Evolutionary conservation across 2,113 vertebrate genomes (phyloP), one percentile per base, ranked within the genome.

Genomic region (Mormyrus iriodes): DNA sequence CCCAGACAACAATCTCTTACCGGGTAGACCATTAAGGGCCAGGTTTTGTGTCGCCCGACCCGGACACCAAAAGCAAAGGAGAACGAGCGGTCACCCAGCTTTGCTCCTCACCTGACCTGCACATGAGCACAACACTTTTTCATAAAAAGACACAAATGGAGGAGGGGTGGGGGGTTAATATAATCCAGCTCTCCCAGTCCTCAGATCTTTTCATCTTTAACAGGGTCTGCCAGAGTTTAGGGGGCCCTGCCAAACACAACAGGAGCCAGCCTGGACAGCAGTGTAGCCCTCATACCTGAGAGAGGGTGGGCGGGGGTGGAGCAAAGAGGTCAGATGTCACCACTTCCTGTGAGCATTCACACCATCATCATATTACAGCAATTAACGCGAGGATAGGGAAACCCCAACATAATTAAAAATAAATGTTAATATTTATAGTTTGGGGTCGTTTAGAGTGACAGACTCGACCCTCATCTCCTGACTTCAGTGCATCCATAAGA

Each of bases 221-320:
- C 89, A 91, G 90, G 93, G 92, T 94, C 94, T 93, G 92, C 92
- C 94, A 93, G 88, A 94, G 95, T 94, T 95, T 92, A 93, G 90
- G 91, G 85, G 48, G 69, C 79, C 89, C 24, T 88, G 94, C 94
- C 94, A 95, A 95, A 85, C 53, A 65, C 86, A 92, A 91, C 88
- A 91, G 83, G 44, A 91, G 65, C 48, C 86, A 52, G 39, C 21
- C 24, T 49, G 90, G 65, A 48, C 27, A 53, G 85, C 52, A 52
- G 84, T 58, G 58, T n/a, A 51, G 35, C 8, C 8, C 35, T 49
- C 42, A 5, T 90, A 90, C 85, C 87, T 86, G 89, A 87, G 44
- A 24, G 88, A 79, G 88, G 15, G 61, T 0, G 10, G 61, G 44
- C 8, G 65, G 53, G 88, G 15, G 61, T 31, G 61, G 61, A 31